phyloP scores from a whole-genome alignment of 2,888 invertebrate species.

The Teleogryllus oceanicus region DNA sequence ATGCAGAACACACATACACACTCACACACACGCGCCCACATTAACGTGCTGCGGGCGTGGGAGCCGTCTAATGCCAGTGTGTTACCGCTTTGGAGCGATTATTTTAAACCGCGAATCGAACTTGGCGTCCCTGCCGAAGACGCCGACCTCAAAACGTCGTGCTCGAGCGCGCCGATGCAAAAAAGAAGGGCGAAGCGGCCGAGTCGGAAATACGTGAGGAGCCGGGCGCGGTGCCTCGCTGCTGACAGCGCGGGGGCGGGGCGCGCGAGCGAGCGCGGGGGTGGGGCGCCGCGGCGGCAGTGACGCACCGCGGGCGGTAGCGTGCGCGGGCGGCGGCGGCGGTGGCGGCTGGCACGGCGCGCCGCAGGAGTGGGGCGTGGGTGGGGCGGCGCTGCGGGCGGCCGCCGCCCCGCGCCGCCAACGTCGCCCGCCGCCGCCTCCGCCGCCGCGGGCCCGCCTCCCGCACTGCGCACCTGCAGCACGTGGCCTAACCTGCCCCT shows the following conservation, averaged over 20 bases:
- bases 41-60: neutral
- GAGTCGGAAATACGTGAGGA: too few species aligned
- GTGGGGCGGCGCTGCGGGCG: neutral
- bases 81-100: neutral
- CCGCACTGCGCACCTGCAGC: conserved; percentile 18
- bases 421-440: too few species aligned
- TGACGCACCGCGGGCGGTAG: neutral
- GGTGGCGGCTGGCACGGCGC: neutral
- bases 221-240: too few species aligned
- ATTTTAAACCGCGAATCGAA: conserved; percentile 10
- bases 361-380: neutral
- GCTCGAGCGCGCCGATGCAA: too few species aligned
- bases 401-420: too few species aligned
- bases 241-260: neutral
- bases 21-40: too few species aligned
- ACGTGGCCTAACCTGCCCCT: conserved; percentile 18
- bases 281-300: neutral
- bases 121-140: neutral
- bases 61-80: conserved; percentile 5
- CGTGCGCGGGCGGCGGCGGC: neutral
- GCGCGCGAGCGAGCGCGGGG: neutral
- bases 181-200: too few species aligned
- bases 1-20: too few species aligned
- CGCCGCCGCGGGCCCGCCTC: too few species aligned
- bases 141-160: too few species aligned